Base-by-base conservation (phyloP, 2,113 vertebrate species). In the Rhagologus leucostigma region DNA sequence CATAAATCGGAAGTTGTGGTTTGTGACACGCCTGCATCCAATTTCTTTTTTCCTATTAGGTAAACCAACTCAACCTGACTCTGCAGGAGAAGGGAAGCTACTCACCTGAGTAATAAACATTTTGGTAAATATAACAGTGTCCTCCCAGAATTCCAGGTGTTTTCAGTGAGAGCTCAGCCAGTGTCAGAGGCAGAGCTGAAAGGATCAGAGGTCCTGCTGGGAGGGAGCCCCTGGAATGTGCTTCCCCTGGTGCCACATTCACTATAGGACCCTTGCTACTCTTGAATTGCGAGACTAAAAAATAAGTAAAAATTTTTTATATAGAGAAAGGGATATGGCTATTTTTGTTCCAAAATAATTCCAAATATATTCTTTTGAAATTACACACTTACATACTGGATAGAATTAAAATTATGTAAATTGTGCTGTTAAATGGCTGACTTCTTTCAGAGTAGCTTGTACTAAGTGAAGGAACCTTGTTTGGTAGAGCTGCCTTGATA, bases 401-500 rank as follows among this genome's bases (percentile, higher is more conserved):
- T 60, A 79, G 80, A 87, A 64, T 75, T 84, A 57, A 83, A 91
- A 74, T 68, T 59, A 89, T 55, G 56, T 82, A 84, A 95, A 89
- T 64, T 39, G 27, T 74, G 62, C 89, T 83, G 18, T 82, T 69
- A 73, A 94, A 69, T 64, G 62, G 37, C 87, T 82, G 91, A 19
- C 10, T 89, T 71, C n/a, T 89, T 91, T 94, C 87, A 73, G 87
- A 80, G 70, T 53, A 89, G 55, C 69, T 92, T 89, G 65, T 79
- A 42, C 35, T 33, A 22, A 63, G 78, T 62, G 42, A 69, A 83
- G 75, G 77, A 91, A 49, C 80, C 55, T 64, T 83, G 67, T 89
- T 87, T 95, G 80, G 44, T 96, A 10, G 78, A 52, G 74, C 71
- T 90, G 84, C 82, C 75, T 83, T 91, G 84, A 75, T 73, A 56